Evolutionary conservation across 2,888 invertebrate species (phyloP).

Genomic region (Acronicta alni): DNA sequence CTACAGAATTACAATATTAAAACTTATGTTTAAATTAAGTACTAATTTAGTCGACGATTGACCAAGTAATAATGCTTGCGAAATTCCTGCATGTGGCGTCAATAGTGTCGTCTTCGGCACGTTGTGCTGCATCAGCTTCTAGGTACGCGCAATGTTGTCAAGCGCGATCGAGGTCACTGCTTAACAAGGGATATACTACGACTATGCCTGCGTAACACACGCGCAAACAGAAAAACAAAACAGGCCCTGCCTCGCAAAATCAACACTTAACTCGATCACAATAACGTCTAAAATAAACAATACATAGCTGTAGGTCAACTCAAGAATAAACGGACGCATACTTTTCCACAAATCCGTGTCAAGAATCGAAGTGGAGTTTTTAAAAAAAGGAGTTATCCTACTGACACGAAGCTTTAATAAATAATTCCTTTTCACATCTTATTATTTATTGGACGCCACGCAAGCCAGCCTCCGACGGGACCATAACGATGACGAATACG

Average conservation of each 20-base stretch:
- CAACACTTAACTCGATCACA: conserved; percentile 53
- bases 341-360: conserved; percentile 86
- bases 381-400: conserved; percentile 69
- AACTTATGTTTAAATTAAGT: too few species aligned
- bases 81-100: too few species aligned
- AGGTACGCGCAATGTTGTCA: too few species aligned
- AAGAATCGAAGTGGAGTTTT: conserved; percentile 70
- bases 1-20: too few species aligned
- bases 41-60: too few species aligned
- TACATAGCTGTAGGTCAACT: conserved; percentile 62
- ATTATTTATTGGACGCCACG: conserved; percentile 82
- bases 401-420: conserved; percentile 77
- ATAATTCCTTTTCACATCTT: conserved; percentile 78
- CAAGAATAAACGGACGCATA: conserved; percentile 71
- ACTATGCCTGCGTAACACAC: too few species aligned
- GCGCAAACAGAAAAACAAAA: conserved; percentile 70
- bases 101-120: too few species aligned
- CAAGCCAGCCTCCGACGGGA: conserved; percentile 69
- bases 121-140: too few species aligned
- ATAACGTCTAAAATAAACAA: conserved; percentile 64
- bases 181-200: too few species aligned
- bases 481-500: conserved; percentile 87
- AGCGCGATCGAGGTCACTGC: too few species aligned
- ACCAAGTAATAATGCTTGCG: too few species aligned
- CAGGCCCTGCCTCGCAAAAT: conserved; percentile 57